Percentiles rank a stretch among this genome's conserved stretches.
Evolutionary conservation across 2,888 invertebrate genomes (phyloP).

Genomic region (Meghimatium bilineatum): DNA sequence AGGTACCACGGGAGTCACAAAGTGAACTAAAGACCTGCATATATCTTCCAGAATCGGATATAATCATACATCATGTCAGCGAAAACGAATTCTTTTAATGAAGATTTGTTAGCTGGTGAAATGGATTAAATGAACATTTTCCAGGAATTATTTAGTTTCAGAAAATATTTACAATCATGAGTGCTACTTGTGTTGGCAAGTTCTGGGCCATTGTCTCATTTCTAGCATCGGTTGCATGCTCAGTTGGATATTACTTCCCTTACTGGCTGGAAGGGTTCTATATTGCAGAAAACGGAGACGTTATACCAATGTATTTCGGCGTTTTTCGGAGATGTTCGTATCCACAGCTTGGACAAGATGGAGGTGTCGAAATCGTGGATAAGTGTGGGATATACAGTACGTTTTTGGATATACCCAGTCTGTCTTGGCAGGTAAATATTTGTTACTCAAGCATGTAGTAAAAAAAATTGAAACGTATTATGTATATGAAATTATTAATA

Average conservation of each 20-base stretch:
- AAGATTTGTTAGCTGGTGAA: not conserved
- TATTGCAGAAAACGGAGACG: constrained; percentile 48
- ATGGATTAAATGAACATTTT: not conserved
- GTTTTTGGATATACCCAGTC: constrained; percentile 84
- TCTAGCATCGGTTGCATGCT: constrained; percentile 81
- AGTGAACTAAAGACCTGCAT: no score
- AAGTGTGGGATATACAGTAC: constrained; percentile 84
- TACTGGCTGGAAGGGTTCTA: constrained; percentile 80
- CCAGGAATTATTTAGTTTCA: not conserved
- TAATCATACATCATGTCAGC: not conserved
- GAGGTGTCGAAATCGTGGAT: constrained; percentile 80
- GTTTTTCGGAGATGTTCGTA: constrained; percentile 85
- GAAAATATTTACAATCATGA: not conserved
- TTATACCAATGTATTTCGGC: constrained; percentile 80
- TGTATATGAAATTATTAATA: no score
- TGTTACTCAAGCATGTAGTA: no score
- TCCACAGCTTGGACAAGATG: constrained; percentile 79
- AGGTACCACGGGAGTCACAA: no score
- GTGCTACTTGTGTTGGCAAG: constrained; percentile 79
- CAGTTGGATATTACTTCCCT: constrained; percentile 83
- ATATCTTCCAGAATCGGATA: no score
- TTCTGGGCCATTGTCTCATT: constrained; percentile 83
- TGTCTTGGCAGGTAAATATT: constrained; percentile 81
- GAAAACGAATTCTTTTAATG: not conserved
- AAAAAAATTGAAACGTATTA: no score